phyloP scores from a whole-genome alignment of 2,888 invertebrate genomes.

The Sepioteuthis lessoniana region DNA sequence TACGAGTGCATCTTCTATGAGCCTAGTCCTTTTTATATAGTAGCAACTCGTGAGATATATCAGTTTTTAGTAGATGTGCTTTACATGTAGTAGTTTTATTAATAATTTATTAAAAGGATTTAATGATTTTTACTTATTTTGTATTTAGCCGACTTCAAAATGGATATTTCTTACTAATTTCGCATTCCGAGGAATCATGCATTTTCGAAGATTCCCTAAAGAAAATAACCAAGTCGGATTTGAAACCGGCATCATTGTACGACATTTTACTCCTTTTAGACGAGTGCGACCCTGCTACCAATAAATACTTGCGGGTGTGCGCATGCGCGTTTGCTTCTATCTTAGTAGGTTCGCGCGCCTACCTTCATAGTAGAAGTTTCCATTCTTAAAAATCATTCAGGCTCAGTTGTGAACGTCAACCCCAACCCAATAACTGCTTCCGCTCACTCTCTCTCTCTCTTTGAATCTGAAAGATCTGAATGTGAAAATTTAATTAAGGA shows the following conservation, averaged over 20 bases:
- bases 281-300: neutral
- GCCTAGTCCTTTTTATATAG: no score
- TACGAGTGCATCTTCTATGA: no score
- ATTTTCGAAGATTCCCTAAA: no score
- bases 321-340: neutral
- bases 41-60: no score
- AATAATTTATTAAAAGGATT: no score
- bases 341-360: neutral
- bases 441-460: neutral
- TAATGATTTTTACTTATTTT: no score
- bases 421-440: neutral
- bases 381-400: constrained; percentile 33
- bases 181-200: no score
- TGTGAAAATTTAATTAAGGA: neutral
- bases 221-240: neutral
- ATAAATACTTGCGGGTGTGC: neutral
- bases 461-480: neutral
- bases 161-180: no score
- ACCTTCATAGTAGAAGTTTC: neutral
- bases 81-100: no score
- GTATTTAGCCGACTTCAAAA: neutral
- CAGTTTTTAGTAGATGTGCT: no score
- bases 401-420: neutral
- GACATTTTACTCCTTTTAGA: neutral
- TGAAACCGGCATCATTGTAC: neutral